A percentile compares a stretch with the other conserved stretches of the same genome.
Conservation (phyloP, 2,113 vertebrate genomes). For the Microcebus ravelobensis region DNA sequence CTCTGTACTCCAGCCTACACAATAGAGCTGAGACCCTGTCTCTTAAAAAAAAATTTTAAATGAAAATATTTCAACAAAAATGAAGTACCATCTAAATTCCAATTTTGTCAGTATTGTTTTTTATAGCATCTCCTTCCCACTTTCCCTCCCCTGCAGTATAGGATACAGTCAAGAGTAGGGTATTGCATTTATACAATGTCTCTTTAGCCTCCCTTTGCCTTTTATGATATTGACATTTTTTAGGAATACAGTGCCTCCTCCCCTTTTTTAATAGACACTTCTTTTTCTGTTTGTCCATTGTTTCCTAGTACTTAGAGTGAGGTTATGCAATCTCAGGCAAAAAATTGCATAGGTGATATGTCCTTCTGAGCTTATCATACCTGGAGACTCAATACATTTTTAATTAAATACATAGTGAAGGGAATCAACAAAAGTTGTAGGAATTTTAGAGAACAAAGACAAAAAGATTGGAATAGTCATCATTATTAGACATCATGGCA, state of each 20-base stretch:
- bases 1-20: background rate
- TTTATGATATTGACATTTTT: background rate
- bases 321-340: background rate
- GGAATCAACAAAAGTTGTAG: background rate
- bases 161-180: background rate
- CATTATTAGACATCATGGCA: background rate
- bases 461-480: background rate
- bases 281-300: background rate
- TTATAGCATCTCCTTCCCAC: background rate
- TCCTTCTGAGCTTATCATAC: background rate
- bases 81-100: background rate
- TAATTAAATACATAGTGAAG: background rate
- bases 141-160: background rate
- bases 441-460: background rate
- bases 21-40: background rate
- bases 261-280: background rate
- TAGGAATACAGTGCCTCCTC: background rate
- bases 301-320: conserved; percentile 29
- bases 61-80: background rate
- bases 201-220: background rate
- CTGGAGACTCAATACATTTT: background rate
- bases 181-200: background rate
- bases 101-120: background rate
- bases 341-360: background rate
- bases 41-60: background rate